phyloP scores from a whole-genome alignment of 1,140 invertebrate species.

The Calliopsis andreniformis region DNA sequence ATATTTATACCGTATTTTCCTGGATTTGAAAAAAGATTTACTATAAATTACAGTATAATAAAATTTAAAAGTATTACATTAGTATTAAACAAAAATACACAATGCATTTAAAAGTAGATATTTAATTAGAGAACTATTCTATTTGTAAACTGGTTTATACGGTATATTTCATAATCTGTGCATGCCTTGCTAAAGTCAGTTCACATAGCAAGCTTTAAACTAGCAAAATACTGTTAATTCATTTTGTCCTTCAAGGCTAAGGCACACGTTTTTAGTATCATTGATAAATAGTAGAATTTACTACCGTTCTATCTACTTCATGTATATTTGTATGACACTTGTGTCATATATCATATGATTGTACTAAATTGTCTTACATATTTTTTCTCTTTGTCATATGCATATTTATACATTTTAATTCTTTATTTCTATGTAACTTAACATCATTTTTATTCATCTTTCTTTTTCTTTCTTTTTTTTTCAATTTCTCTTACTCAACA shows the following conservation, averaged over 20 bases:
- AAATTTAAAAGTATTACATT: too few relatives aligned
- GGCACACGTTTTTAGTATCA: constrained; percentile 58
- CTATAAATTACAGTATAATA: background rate
- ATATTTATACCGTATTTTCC: constrained; percentile 35
- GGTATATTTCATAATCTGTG: constrained; percentile 55
- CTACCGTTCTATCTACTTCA: constrained; percentile 39
- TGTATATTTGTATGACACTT: constrained; percentile 52
- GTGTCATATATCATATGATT: constrained; percentile 48
- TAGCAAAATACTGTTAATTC: constrained; percentile 44
- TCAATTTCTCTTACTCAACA: constrained; percentile 27
- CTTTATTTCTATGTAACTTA: constrained; percentile 26
- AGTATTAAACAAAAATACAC: background rate
- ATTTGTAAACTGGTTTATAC: constrained; percentile 12
- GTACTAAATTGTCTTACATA: constrained; percentile 40
- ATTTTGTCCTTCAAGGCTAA: constrained; percentile 50
- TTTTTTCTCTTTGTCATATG: constrained; percentile 8
- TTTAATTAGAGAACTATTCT: background rate
- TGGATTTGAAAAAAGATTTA: background rate
- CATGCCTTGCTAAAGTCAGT: constrained; percentile 67
- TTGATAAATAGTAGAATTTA: constrained; percentile 35
- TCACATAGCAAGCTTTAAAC: constrained; percentile 66
- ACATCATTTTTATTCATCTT: constrained; percentile 34
- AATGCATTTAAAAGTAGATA: background rate
- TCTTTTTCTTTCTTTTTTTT: constrained; percentile 30
- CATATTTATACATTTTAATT: constrained; percentile 32